Evolutionary conservation across 2,888 invertebrate species (phyloP), one percentile per base, ranked within the genome.

Genomic region (Temnothorax unifasciatus): DNA sequence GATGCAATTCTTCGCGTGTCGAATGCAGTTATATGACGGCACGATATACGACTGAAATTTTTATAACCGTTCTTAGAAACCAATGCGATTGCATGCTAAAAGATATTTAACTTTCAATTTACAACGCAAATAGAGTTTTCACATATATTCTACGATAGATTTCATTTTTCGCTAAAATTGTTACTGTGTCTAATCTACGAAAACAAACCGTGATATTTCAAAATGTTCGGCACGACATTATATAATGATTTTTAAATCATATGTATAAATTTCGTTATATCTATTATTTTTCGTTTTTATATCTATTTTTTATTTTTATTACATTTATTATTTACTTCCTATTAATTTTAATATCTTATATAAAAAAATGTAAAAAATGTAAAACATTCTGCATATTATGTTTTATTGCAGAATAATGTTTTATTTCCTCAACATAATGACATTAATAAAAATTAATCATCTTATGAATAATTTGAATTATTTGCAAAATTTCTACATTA

Each of bases 101-200:
- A 44, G 25, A 52, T 38, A 52, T 79, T 88, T 88, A 73, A 63
- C 47, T 59, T 88, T 85, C 88, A 88, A 88, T 88, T 88, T 84
- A 29, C 81, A 59, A 61, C 47, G 54, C 47, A 66, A 64, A 61
- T 50, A 21, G 41, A 74, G 82, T 82, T 73, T 59, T 44, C 15
- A 54, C 18, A 69, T 81, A 41, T 76, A 74, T 75, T 38, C 8
- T n/a, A 3, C 5, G 25, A 75, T 44, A 82, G 21, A 74, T 47
- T 52, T 63, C 13, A 63, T 69, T 77, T 69, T n/a, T 25, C 18
- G 15, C 1, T 9, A 54, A 44, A 57, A 79, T 21, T 57, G 25
- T 25, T 59, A 18, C 15, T 76, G 6, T 76, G 11, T 50, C 50
- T 13, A 21, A 8, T 25, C 2, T 54, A 25, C 4, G 9, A 3